Conservation (phyloP, 2,113 vertebrate genomes). For the Pongo abelii region DNA sequence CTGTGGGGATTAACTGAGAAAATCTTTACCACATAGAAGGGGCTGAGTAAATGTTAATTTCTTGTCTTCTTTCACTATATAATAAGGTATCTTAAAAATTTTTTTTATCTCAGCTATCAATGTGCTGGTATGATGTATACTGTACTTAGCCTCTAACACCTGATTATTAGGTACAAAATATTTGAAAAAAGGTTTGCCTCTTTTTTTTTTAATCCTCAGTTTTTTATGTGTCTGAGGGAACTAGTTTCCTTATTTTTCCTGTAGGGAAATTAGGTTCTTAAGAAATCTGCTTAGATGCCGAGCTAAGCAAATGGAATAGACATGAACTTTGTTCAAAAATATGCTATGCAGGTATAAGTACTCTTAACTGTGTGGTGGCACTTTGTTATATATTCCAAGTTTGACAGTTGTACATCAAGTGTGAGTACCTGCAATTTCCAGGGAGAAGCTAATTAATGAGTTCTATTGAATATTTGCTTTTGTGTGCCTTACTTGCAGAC, state of each 20-base stretch:
- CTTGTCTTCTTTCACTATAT: neutral
- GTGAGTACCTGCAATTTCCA: neutral
- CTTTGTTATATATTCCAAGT: neutral
- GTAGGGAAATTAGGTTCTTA: slow-evolving; percentile 20
- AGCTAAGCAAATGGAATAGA: neutral
- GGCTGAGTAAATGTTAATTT: neutral
- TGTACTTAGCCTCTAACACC: neutral
- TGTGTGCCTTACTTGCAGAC: neutral
- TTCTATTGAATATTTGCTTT: neutral
- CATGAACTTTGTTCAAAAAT: neutral
- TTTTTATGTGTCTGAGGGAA: neutral
- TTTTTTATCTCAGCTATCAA: neutral
- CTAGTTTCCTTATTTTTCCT: neutral
- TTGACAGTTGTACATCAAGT: neutral
- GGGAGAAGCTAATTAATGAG: neutral
- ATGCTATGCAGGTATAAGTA: neutral
- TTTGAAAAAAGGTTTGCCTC: slow-evolving; percentile 1
- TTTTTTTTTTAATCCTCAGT: neutral
- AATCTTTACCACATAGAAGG: neutral
- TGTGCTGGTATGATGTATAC: neutral
- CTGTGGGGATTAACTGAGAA: neutral
- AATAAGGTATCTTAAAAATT: slow-evolving; percentile 19
- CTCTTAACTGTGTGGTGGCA: neutral
- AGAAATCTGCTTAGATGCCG: neutral
- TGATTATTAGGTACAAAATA: slow-evolving; percentile 4